Conservation (phyloP, 2,888 invertebrate genomes). For the Coremacera marginata region DNA sequence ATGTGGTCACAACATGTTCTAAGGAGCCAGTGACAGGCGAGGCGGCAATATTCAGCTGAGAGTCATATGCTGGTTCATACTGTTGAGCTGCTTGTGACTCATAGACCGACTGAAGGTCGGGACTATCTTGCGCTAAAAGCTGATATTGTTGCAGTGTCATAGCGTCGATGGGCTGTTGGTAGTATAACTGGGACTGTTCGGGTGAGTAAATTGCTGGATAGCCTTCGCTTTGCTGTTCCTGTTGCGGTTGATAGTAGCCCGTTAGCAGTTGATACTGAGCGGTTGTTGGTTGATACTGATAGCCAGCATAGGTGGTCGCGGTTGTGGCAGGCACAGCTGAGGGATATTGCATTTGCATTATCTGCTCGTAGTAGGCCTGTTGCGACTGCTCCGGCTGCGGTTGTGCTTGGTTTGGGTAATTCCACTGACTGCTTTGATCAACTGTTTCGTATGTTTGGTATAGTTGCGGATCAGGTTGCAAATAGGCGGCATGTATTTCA, state of each 20-base stretch:
- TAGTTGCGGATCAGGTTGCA: constrained; percentile 62
- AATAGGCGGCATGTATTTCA: constrained; percentile 62
- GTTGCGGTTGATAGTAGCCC: constrained; percentile 58
- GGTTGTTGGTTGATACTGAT: constrained; percentile 59
- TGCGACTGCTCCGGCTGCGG: constrained; percentile 46
- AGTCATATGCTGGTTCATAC: constrained; percentile 43
- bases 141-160: constrained; percentile 43
- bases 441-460: constrained; percentile 64
- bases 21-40: constrained; percentile 53
- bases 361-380: constrained; percentile 64
- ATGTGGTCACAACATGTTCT: constrained; percentile 56
- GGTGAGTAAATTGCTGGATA: constrained; percentile 56
- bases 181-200: constrained; percentile 57
- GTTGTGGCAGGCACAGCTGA: constrained; percentile 38
- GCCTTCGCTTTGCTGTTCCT: constrained; percentile 52
- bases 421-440: constrained; percentile 61
- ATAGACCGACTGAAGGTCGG: constrained; percentile 39
- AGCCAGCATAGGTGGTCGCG: constrained; percentile 43
- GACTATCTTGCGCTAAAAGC: constrained; percentile 30
- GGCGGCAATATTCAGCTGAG: constrained; percentile 43
- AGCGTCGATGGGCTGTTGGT: constrained; percentile 48
- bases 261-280: constrained; percentile 61
- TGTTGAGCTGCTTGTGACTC: constrained; percentile 42
- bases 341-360: constrained; percentile 64
- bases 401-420: constrained; percentile 42